These are phyloP conservation scores for Leguminivora glycinivorella DNA, from an alignment of 1,140 invertebrate species.

Conservation along the genomic window DNA sequence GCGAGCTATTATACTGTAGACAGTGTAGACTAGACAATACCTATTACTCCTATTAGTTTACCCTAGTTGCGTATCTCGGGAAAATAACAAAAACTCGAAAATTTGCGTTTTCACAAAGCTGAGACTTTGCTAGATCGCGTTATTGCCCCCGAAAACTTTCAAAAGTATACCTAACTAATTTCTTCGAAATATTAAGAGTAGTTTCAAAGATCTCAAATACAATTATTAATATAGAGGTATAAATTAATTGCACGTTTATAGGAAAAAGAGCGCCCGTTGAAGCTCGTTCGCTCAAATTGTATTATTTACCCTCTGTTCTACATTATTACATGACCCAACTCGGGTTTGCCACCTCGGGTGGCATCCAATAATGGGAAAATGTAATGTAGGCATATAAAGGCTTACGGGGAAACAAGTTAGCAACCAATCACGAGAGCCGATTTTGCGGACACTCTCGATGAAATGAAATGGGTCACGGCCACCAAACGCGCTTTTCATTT, in stretches of 20 bases:
- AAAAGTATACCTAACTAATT: no score
- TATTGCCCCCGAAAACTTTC: no score
- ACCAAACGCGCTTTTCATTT: neutral
- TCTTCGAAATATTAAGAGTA: no score
- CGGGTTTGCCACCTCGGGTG: neutral
- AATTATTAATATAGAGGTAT: no score
- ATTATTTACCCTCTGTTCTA: neutral
- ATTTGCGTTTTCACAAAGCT: no score
- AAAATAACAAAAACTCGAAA: no score
- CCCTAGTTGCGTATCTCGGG: neutral
- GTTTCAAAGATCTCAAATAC: no score
- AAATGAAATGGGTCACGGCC: constrained; percentile 14
- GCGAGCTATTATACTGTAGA: neutral
- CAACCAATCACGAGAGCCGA: neutral
- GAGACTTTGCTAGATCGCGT: no score
- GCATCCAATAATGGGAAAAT: constrained; percentile 2
- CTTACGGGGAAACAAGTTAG: neutral
- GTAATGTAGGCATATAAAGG: neutral
- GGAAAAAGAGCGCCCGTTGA: no score
- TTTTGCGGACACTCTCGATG: neutral
- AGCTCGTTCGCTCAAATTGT: neutral
- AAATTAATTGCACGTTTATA: no score
- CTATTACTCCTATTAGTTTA: neutral
- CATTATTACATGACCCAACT: neutral
- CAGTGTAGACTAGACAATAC: no score